Evolutionary conservation across 2,797 vertebrate species (phyloP), one percentile per base, ranked within the genome.

Genomic region (Urocyon cinereoargenteus): DNA sequence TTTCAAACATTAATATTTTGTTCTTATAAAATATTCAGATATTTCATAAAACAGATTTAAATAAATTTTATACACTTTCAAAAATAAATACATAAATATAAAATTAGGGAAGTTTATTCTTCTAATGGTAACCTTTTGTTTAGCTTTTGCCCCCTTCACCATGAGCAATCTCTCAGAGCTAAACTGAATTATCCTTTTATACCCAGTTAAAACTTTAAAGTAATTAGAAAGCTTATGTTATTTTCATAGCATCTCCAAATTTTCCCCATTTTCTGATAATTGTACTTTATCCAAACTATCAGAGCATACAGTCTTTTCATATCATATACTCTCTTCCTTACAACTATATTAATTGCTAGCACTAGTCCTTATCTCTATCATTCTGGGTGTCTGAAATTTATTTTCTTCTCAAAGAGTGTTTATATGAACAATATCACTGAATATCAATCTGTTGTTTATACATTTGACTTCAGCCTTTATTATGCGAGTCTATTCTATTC

Each of bases 281-380:
- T 55, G 16, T 28, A 94, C 21, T 86, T 83, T 51, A 61, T 70
- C 45, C 55, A 92, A 94, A 72, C 6, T 84, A 53, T 83, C 45
- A 88, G 53, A 91, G n/a, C 28, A 87, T 62, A 94, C 10, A 83
- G 73, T 34, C 40, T 79, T 90, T 85, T 78, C 85, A 34, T 72
- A 66, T 73, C 70, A 84, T 51, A 73, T 36, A 92, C 12, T 45
- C 34, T 79, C 24, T 78, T 64, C 18, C 59, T 86, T 66, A 68
- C 4, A 61, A 79, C 61, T 36, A 59, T 55, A 68, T 78, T 78
- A 87, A 68, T 31, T 45, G 34, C 53, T 59, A 86, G 72, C 19
- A 86, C 13, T 31, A 73, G 45, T 86, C 62, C n/a, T 89, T 83
- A 79, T 82, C 66, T 49, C 31, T 61, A 85, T 53, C 51, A 87